Conservation (phyloP, 2,113 vertebrate species). For the Perca flavescens region DNA sequence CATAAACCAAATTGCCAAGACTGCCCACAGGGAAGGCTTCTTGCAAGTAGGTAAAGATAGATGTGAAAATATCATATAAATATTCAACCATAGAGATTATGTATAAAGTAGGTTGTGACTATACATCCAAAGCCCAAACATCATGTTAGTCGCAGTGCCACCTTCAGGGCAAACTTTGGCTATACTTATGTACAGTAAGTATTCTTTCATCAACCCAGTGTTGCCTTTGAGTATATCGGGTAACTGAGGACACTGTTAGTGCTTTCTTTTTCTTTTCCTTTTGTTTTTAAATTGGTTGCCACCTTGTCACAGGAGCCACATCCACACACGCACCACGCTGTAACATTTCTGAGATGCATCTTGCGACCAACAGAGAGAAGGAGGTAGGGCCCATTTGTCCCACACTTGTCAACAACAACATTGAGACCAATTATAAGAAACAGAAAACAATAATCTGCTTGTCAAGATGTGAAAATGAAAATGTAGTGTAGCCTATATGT, state of each 20-base stretch:
- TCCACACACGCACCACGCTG: neutral
- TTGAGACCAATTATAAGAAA: neutral
- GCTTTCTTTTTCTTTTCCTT: neutral
- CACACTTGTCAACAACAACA: neutral
- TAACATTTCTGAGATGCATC: neutral
- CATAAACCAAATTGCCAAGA: too few species aligned
- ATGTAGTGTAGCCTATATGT: neutral
- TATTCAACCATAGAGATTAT: neutral
- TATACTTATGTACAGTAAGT: too few species aligned
- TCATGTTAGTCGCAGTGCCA: too few species aligned
- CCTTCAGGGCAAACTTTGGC: too few species aligned
- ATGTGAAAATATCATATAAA: neutral
- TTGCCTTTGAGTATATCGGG: neutral
- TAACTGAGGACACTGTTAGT: neutral
- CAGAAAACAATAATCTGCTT: neutral
- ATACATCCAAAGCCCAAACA: too few species aligned
- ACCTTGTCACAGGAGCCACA: neutral
- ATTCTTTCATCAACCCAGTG: neutral
- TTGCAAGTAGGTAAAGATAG: neutral
- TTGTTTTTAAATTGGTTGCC: neutral
- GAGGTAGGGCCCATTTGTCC: neutral
- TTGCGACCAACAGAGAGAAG: neutral
- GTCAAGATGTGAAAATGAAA: conserved; percentile 3
- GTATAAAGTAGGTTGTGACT: neutral
- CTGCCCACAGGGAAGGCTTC: neutral